Base-by-base conservation (phyloP, 2,113 vertebrate species). In the Cyanoramphus novaezelandiae region DNA sequence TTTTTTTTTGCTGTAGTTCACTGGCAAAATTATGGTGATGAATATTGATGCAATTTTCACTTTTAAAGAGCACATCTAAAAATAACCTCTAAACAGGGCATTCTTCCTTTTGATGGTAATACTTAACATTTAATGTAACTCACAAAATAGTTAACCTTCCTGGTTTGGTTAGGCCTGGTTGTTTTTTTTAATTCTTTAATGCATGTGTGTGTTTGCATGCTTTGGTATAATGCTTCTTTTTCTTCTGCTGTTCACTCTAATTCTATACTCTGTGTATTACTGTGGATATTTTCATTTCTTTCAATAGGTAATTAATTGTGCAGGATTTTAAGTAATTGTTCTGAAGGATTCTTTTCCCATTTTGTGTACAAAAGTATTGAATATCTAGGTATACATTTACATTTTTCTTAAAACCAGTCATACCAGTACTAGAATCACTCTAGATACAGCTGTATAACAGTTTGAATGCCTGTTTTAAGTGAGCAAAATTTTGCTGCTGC, bases 31-130 rank as follows among this genome's bases (percentile, higher is more conserved):
- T 85, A 52, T 49, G 5, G 37, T 78, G 70, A 59, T 59, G 46
- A 82, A 76, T 65, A 83, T 69, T 94, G 76, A 63, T 88, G 31
- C 52, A 64, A 7, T 81, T 94, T 84, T 84, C 25, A 76, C 16
- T 83, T 59, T 47, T 69, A 75, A 82, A 87, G 43, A 86, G 13
- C 43, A 82, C 13, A 52, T 75, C 16, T 77, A 33, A 86, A 95
- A 90, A 52, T 82, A 65, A 33, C 79, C 25, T 93, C 17, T 88
- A 69, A 94, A 93, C 72, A 91, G 86, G 82, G 39, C 76, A 55
- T 70, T 82, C n/a, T 84, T 89, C 31, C 60, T 79, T 88, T 84
- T 86, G 33, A 37, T 82, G 49, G 14, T 50, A 60, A 55, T 78
- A 55, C 7, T 67, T 94, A 74, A 53, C 14, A 28, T 86, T 78